Percentiles rank a stretch among this genome's conserved stretches.
phyloP scores from a whole-genome alignment of 2,888 invertebrate genomes.

The Pollenia labialis region DNA sequence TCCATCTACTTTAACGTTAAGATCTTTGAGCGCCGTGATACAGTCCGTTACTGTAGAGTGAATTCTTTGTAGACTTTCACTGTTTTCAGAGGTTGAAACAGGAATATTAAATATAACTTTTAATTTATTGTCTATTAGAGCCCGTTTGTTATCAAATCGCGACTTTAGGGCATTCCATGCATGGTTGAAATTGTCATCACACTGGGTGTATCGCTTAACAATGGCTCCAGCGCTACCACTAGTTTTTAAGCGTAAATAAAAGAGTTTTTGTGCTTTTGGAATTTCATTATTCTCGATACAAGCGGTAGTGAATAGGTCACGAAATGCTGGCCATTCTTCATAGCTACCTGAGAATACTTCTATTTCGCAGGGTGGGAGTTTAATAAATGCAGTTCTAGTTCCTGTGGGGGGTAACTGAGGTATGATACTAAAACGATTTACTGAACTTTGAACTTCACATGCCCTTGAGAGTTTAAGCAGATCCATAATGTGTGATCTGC shows the following conservation, averaged over 20 bases:
- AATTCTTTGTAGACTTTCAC: slow-evolving; percentile 14
- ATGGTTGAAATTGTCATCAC: slow-evolving; percentile 27
- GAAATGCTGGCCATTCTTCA: slow-evolving; percentile 42
- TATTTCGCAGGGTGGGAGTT: no score
- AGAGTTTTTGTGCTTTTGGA: slow-evolving; percentile 8
- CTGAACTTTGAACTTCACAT: neutral
- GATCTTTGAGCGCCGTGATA: neutral
- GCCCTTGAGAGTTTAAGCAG: neutral
- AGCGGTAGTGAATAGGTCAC: slow-evolving; percentile 27
- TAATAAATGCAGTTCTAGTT: no score
- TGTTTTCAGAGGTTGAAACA: neutral
- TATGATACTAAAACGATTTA: neutral
- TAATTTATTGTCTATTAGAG: slow-evolving; percentile 28
- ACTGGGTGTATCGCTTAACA: slow-evolving; percentile 8
- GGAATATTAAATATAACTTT: slow-evolving; percentile 18
- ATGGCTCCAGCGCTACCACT: slow-evolving; percentile 23
- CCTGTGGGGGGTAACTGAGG: neutral
- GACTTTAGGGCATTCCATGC: slow-evolving; percentile 27
- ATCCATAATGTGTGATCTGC: slow-evolving; percentile 20
- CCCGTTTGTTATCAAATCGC: slow-evolving; percentile 26
- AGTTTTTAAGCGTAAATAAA: slow-evolving; percentile 7
- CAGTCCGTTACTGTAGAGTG: slow-evolving; percentile 31
- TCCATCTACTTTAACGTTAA: neutral
- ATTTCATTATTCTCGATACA: slow-evolving; percentile 11
- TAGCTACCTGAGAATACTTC: slow-evolving; percentile 15